Percentiles rank a stretch among this genome's conserved stretches.
Evolutionary conservation across 2,113 vertebrate species (phyloP).

Genomic region (Varanus salvator): DNA sequence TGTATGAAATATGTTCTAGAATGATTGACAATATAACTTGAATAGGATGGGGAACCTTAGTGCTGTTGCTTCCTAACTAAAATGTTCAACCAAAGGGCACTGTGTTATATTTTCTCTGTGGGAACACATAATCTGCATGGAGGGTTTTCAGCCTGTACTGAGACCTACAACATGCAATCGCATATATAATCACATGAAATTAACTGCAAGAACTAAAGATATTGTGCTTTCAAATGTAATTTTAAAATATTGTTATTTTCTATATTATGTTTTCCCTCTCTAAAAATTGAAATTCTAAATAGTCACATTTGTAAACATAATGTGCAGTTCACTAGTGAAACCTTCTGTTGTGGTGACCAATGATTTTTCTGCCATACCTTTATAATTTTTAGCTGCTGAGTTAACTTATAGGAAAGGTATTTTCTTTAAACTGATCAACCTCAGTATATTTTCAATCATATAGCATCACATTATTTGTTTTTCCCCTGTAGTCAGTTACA

Average conservation of each 20-base stretch:
- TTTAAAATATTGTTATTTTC: fast-evolving
- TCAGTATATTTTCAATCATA: not conserved
- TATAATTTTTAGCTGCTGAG: fast-evolving
- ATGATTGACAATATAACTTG: not conserved
- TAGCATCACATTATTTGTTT: not conserved
- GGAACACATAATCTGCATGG: not conserved
- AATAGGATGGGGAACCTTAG: not conserved
- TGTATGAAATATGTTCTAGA: not conserved
- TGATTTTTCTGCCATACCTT: not conserved
- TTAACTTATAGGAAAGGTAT: not conserved
- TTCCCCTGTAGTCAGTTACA: not conserved
- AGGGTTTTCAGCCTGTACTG: not conserved
- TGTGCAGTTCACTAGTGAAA: not conserved
- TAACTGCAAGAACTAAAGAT: not conserved
- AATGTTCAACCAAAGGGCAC: not conserved
- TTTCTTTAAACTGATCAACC: not conserved
- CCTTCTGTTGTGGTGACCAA: not conserved
- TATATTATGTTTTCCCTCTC: not conserved
- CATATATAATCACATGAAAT: not conserved
- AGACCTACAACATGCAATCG: not conserved
- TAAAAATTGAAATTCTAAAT: not conserved
- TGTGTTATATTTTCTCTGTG: not conserved
- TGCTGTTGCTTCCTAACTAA: not conserved
- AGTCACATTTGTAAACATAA: not conserved
- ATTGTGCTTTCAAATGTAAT: not conserved